A percentile compares a stretch with the other conserved stretches of the same genome.
Conservation (phyloP, 2,888 invertebrate species). For the Anagyrus pseudococci region DNA sequence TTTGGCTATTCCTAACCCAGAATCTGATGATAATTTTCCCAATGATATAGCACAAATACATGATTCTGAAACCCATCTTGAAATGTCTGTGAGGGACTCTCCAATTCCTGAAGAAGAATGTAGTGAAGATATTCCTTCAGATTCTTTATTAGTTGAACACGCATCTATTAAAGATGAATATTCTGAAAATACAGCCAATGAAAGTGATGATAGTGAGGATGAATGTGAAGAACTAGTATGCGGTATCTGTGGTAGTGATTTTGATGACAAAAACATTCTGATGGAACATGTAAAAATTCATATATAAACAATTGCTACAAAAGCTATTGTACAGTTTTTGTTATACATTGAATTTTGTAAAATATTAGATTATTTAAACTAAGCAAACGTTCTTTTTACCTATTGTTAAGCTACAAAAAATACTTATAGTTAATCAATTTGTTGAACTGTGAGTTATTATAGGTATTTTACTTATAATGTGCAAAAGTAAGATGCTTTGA, state of each 20-base stretch:
- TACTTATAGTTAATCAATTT: too few species aligned
- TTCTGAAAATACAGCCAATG: slow-evolving; percentile 3
- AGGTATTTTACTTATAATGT: too few species aligned
- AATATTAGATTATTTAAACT: too few species aligned
- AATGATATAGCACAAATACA: slow-evolving; percentile 49
- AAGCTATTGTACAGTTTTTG: slow-evolving; percentile 16
- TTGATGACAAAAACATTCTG: slow-evolving; percentile 54
- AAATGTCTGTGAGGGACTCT: slow-evolving; percentile 30
- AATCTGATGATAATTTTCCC: slow-evolving; percentile 51
- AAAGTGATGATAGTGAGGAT: slow-evolving; percentile 31
- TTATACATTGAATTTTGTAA: slow-evolving; percentile 3
- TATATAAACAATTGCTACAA: slow-evolving; percentile 48
- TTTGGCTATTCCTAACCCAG: slow-evolving; percentile 52
- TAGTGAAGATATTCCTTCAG: not conserved
- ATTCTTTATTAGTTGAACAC: slow-evolving; percentile 19
- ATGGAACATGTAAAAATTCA: slow-evolving; percentile 60
- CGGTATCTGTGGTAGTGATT: slow-evolving; percentile 59
- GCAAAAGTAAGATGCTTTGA: too few species aligned
- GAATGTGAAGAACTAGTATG: slow-evolving; percentile 53
- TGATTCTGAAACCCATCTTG: slow-evolving; percentile 41
- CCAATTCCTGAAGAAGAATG: not conserved
- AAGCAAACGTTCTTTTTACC: too few species aligned
- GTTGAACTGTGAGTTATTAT: too few species aligned
- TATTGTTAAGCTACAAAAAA: too few species aligned
- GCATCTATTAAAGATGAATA: not conserved